Evolutionary conservation across 2,797 vertebrate genomes (phyloP), one percentile per base, ranked within the genome.

Genomic region (Buceros bicornis): DNA sequence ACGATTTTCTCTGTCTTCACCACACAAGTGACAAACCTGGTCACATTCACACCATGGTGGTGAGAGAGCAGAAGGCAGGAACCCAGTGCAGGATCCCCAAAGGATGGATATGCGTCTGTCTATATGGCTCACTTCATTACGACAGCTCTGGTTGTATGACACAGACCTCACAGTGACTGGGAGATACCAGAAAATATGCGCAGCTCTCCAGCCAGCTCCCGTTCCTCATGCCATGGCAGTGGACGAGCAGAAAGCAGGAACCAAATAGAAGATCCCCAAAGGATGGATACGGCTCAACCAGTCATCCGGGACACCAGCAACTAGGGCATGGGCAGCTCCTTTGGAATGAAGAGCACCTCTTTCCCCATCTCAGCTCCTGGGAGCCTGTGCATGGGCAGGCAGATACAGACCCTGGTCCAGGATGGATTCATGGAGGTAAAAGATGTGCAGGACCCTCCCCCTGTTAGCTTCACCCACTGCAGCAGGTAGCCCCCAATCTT

Each of bases 341-440:
- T 82, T n/a, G 31, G 37, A 84, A 61, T 3, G 29, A 79, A 62
- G 42, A n/a, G 18, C 71, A 66, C 9, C 33, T 8, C 15, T 24
- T 82, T 67, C 29, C 40, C 8, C 57, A 5, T 24, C 26, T 56
- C 50, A 40, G 6, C 13, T 82, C 18, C 47, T 42, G 16, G 66
- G 10, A 79, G 10, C 21, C 54, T 51, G 26, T 31, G 10, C 19
- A 15, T 0, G 0, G 29, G 25, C 10, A 58, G 2, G 11, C 13
- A 50, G n/a, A 14, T 43, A 40, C 17, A 64, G 15, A 70, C 6
- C 19, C 7, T 17, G 5, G 5, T 53, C 37, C 66, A 26, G 51
- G 12, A 29, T 33, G 45, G 33, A 72, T 42, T 80, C 40, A 5
- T 13, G 11, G 8, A 6, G 10, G 54, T 10, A 73, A 69, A 64